These are phyloP conservation scores for Melanotaenia boesemani DNA, from an alignment of 2,797 vertebrate species.

Conservation along the genomic window DNA sequence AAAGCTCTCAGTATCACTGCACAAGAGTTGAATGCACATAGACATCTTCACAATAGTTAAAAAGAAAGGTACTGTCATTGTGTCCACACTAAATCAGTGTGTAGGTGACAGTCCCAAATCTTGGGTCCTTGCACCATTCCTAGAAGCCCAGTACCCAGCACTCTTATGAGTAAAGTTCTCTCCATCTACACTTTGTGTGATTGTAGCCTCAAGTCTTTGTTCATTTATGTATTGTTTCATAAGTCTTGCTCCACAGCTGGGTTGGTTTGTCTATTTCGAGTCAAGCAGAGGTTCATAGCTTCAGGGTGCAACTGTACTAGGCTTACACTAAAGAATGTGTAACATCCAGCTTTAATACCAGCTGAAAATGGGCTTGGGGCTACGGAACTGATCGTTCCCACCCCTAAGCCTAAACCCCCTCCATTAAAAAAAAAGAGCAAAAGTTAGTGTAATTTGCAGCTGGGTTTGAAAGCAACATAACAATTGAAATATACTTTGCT, in stretches of 20 bases:
- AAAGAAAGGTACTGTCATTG: constrained; percentile 70
- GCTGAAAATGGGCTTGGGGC: constrained; percentile 49
- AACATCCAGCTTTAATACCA: constrained; percentile 52
- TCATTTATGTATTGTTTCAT: constrained; percentile 64
- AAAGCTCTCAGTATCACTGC: constrained; percentile 64
- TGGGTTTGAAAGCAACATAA: constrained; percentile 56
- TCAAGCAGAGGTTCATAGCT: constrained; percentile 74
- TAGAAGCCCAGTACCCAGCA: constrained; percentile 51
- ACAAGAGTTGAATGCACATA: constrained; percentile 69
- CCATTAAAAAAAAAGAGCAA: constrained; percentile 7
- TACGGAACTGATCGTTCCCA: constrained; percentile 53
- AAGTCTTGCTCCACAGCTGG: constrained; percentile 68
- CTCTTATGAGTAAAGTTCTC: constrained; percentile 63
- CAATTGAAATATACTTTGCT: constrained; percentile 63
- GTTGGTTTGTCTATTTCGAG: constrained; percentile 61
- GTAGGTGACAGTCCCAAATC: constrained; percentile 63
- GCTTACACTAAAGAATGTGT: constrained; percentile 69
- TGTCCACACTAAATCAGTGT: constrained; percentile 73
- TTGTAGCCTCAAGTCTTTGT: constrained; percentile 71
- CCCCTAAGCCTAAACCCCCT: not conserved
- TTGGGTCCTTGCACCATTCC: constrained; percentile 54
- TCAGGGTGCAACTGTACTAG: constrained; percentile 62
- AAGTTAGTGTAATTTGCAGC: constrained; percentile 16
- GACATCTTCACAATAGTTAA: constrained; percentile 69
- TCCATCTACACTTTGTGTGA: constrained; percentile 50